Percentiles rank a stretch among this genome's conserved stretches.
phyloP scores from a whole-genome alignment of 2,888 invertebrate genomes.

The Auanema freiburgensis region DNA sequence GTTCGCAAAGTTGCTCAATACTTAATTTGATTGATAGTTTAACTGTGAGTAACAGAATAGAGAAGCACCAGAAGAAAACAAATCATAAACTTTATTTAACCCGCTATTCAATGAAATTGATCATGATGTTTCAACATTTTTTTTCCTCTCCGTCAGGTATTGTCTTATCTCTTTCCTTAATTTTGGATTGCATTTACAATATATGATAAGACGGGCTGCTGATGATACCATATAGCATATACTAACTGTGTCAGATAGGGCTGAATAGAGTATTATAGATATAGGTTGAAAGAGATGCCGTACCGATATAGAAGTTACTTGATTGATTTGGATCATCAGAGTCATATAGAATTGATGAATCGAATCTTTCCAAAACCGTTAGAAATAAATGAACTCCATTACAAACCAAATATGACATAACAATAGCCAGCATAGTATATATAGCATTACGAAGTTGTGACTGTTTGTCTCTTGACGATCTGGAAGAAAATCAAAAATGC shows the following conservation, averaged over 20 bases:
- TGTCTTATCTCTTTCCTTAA: constrained; percentile 42
- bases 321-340: constrained; percentile 36
- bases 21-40: no score
- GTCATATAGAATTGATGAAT: constrained; percentile 31
- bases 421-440: constrained; percentile 50
- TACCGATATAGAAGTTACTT: constrained; percentile 44
- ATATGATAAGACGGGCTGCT: constrained; percentile 47
- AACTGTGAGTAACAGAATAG: no score
- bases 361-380: constrained; percentile 38
- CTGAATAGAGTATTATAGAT: constrained; percentile 19
- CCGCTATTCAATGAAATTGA: no score
- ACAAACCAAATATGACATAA: constrained; percentile 46
- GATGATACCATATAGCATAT: constrained; percentile 50
- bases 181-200: constrained; percentile 50
- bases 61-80: no score
- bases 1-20: no score
- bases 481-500: constrained; percentile 21
- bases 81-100: no score
- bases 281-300: neutral
- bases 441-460: constrained; percentile 49
- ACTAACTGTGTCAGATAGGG: constrained; percentile 47
- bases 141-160: constrained; percentile 22
- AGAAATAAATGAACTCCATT: constrained; percentile 44
- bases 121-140: neutral
- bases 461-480: constrained; percentile 40